phyloP scores from a whole-genome alignment of 2,888 invertebrate species.

The Andrena camellia region DNA sequence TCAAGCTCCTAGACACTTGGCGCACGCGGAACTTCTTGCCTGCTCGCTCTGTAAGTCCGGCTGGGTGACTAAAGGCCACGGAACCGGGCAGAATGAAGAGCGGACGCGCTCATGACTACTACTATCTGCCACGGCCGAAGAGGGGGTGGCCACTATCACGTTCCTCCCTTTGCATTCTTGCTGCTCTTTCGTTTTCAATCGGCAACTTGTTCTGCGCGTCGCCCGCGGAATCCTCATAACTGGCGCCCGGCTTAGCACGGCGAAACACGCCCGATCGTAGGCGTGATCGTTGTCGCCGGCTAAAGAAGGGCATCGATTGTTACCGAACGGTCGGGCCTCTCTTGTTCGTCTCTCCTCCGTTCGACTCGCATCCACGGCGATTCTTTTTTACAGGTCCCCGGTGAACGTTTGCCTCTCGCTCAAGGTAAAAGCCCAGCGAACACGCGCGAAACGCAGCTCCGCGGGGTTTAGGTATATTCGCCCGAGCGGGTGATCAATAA shows the following conservation, averaged over 20 bases:
- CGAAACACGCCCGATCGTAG: slow-evolving; percentile 52
- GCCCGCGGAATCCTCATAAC: slow-evolving; percentile 69
- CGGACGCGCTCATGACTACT: slow-evolving; percentile 63
- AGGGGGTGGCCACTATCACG: slow-evolving; percentile 78
- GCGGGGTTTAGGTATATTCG: background rate
- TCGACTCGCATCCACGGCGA: slow-evolving; percentile 30
- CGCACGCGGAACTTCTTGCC: slow-evolving; percentile 42
- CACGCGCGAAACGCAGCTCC: background rate
- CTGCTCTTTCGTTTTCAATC: slow-evolving; percentile 77
- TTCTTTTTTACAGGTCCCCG: slow-evolving; percentile 28
- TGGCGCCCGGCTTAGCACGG: slow-evolving; percentile 52
- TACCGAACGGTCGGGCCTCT: slow-evolving; percentile 21
- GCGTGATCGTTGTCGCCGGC: slow-evolving; percentile 62
- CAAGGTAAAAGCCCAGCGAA: slow-evolving; percentile 41
- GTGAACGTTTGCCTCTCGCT: slow-evolving; percentile 11
- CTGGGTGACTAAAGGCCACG: slow-evolving; percentile 68
- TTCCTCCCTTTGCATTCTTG: slow-evolving; percentile 82
- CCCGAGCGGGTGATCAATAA: slow-evolving; percentile 14
- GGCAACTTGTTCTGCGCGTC: slow-evolving; percentile 74
- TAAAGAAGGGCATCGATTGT: slow-evolving; percentile 57
- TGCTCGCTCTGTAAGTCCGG: slow-evolving; percentile 49
- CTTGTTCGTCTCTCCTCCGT: slow-evolving; percentile 34
- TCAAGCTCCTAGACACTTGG: slow-evolving; percentile 48
- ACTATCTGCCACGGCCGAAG: slow-evolving; percentile 63
- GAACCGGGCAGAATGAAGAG: slow-evolving; percentile 60